phyloP scores from a whole-genome alignment of 2,888 invertebrate species.

The Trimorus sp. region DNA sequence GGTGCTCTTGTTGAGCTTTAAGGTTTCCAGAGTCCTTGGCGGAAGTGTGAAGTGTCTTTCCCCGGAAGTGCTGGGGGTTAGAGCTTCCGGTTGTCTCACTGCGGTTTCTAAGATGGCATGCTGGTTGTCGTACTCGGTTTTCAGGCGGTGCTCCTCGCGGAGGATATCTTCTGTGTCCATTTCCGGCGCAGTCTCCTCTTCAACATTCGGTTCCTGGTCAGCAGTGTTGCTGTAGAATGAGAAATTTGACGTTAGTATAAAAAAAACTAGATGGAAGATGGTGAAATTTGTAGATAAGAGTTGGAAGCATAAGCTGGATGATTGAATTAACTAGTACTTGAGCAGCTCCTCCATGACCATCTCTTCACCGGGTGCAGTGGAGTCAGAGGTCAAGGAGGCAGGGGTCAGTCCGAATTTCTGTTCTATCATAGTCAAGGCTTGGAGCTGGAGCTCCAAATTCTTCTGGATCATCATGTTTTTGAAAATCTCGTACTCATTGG shows the following conservation, averaged over 20 bases:
- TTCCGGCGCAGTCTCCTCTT: conserved; percentile 71
- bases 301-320: no score
- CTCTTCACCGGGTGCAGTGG: conserved; percentile 83
- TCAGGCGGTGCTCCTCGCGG: conserved; percentile 77
- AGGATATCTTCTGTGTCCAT: conserved; percentile 70
- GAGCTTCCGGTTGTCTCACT: conserved; percentile 71
- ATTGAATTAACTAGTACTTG: conserved; percentile 79
- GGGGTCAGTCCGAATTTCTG: conserved; percentile 88
- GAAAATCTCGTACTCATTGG: conserved; percentile 95
- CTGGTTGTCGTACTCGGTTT: conserved; percentile 78
- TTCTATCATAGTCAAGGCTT: conserved; percentile 93
- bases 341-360: conserved; percentile 85
- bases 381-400: conserved; percentile 83
- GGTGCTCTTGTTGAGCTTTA: conserved; percentile 50
- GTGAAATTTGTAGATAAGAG: no score
- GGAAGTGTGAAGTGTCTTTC: conserved; percentile 65
- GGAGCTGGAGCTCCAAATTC: conserved; percentile 94
- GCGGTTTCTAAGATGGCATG: conserved; percentile 77
- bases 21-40: conserved; percentile 32
- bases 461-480: conserved; percentile 96
- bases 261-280: no score
- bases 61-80: conserved; percentile 57
- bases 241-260: no score
- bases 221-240: conserved; percentile 11
- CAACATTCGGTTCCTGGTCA: not conserved